Evolutionary conservation across 1,140 invertebrate species (phyloP), one percentile per base, ranked within the genome.

Genomic region (Drosophila nannoptera): DNA sequence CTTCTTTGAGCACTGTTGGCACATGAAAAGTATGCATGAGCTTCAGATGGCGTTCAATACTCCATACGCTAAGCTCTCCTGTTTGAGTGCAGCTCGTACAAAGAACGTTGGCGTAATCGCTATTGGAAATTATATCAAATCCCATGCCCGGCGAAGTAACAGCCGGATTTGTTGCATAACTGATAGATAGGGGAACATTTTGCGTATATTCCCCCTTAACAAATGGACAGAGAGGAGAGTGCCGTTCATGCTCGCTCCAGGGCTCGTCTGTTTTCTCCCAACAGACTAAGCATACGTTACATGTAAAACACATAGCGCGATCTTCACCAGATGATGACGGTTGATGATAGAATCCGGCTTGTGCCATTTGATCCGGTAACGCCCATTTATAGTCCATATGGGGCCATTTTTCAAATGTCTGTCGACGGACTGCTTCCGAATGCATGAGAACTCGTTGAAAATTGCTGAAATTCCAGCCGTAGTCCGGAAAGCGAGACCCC

Each of bases 341-440:
- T 84, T 97, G 96, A 88, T 98, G 96, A 90, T 97, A 98, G 89
- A 98, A 98, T 1, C 97, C 97, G 31, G 97, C 97, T 89, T 98
- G 96, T 4, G 97, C 96, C 97, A 98, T 98, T 89, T 96, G 96
- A 69, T 97, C 96, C 1, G 97, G 97, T 63, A 97, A 89, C 6
- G 97, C 97, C 96, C 97, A 98, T 90, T 97, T 97, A 90, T 98
- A 98, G 90, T 97, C 96, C 96, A 97, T 97, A 87, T 98, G 97
- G 42, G 97, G 97, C 97, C 97, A 98, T 88, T 95, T 94, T 65
- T 93, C 93, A 90, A 98, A 98, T 0, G 97, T 98, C 82, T 97
- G 94, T 69, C 95, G 91, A 42, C 97, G 92, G 46, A 96, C 94
- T 1, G 95, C 95, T 90, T 98, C 97, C 67, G 95, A 97, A 88